phyloP scores from a whole-genome alignment of 92 coral and sea anemone genomes.

The Epizoanthus ramosus region DNA sequence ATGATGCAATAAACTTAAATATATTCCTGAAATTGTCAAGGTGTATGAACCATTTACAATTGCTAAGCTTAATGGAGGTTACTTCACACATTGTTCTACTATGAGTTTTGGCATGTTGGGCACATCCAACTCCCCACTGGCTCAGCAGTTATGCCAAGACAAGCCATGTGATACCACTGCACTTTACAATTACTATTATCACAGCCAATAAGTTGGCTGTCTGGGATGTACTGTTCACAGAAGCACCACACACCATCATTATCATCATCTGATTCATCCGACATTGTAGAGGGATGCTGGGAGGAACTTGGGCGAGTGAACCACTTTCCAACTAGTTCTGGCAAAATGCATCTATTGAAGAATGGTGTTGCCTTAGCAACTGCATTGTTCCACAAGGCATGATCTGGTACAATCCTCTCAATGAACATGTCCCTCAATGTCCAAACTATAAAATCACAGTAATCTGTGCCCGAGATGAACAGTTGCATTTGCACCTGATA shows the following conservation, averaged over 20 bases:
- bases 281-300: slow-evolving; percentile 5
- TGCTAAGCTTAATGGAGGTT: background rate
- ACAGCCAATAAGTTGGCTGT: slow-evolving; percentile 52
- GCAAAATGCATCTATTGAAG: slow-evolving; percentile 46
- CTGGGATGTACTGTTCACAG: slow-evolving; percentile 52
- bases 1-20: too few relatives aligned
- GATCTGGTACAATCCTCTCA: slow-evolving; percentile 53
- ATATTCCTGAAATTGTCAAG: too few relatives aligned
- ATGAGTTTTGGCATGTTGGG: slow-evolving; percentile 34
- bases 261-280: slow-evolving; percentile 18
- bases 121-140: slow-evolving; percentile 59
- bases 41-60: background rate
- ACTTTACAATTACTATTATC: slow-evolving; percentile 44
- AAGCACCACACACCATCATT: slow-evolving; percentile 55
- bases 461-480: slow-evolving; percentile 31
- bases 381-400: slow-evolving; percentile 45
- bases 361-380: slow-evolving; percentile 39
- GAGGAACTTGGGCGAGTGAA: slow-evolving; percentile 38
- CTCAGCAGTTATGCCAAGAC: slow-evolving; percentile 28
- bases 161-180: slow-evolving; percentile 58
- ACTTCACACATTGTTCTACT: background rate
- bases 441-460: slow-evolving; percentile 63
- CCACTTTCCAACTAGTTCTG: slow-evolving; percentile 60
- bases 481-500: slow-evolving; percentile 47
- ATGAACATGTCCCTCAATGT: slow-evolving; percentile 37